Percentiles rank a stretch among this genome's conserved stretches.
Evolutionary conservation across 2,888 invertebrate species (phyloP).

Genomic region (Phlogophora meticulosa): DNA sequence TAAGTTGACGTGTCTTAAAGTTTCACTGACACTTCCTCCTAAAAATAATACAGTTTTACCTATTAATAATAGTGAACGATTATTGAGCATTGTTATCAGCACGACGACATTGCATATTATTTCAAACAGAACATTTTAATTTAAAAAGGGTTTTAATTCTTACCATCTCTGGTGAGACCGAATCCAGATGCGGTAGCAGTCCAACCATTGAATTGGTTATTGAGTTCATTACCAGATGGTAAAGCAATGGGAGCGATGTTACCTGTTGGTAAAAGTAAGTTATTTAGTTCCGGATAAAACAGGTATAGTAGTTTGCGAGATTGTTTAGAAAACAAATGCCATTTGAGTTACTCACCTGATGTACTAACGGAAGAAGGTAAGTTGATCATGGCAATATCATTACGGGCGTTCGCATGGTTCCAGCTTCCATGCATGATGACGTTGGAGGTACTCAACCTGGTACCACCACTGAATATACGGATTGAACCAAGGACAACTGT

Average conservation of each 20-base stretch:
- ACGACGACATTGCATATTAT: too few relatives aligned
- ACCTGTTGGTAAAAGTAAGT: slow-evolving; percentile 45
- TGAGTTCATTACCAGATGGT: slow-evolving; percentile 68
- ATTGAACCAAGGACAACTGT: slow-evolving; percentile 77
- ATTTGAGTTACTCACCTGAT: background rate
- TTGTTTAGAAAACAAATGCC: too few relatives aligned
- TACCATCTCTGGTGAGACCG: slow-evolving; percentile 71
- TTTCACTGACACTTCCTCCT: background rate
- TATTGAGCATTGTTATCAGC: too few relatives aligned
- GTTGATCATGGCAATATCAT: slow-evolving; percentile 69
- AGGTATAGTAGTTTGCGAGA: background rate
- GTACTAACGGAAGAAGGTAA: background rate
- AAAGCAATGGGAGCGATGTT: slow-evolving; percentile 67
- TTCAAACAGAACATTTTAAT: too few relatives aligned
- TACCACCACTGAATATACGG: slow-evolving; percentile 76
- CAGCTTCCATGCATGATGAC: slow-evolving; percentile 74
- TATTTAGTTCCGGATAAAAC: background rate
- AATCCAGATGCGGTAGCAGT: slow-evolving; percentile 77
- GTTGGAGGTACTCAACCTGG: slow-evolving; percentile 67
- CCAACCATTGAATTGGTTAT: slow-evolving; percentile 68
- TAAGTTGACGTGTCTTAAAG: slow-evolving; percentile 21
- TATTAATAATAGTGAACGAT: background rate
- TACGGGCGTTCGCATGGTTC: slow-evolving; percentile 70
- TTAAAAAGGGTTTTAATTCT: slow-evolving; percentile 17
- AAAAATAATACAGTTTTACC: background rate